Percentiles rank a stretch among this genome's conserved stretches.
Conservation (phyloP, 92 coral and sea anemone genomes). For the Porites evermanni region DNA sequence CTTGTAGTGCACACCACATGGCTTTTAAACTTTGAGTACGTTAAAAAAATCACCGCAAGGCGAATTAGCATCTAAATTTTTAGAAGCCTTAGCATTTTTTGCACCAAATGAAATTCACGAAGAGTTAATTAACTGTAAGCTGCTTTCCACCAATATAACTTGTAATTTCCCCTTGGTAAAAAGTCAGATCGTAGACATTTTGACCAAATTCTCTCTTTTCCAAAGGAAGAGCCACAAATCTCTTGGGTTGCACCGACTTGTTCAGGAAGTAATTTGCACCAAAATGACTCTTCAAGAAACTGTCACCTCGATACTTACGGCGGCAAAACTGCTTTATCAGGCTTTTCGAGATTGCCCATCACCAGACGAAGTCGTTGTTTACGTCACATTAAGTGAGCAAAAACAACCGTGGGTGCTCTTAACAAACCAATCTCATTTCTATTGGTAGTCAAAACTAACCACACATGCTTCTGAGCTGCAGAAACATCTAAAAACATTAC, state of each 20-base stretch:
- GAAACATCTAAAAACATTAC: slow-evolving; percentile 32
- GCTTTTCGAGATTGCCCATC: slow-evolving; percentile 60
- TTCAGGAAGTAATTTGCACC: slow-evolving; percentile 13
- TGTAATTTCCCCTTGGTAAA: no score
- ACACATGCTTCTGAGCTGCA: slow-evolving; percentile 58
- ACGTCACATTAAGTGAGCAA: no score
- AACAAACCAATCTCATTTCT: slow-evolving; percentile 53
- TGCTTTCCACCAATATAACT: no score
- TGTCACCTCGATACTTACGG: slow-evolving; percentile 46
- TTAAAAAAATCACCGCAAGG: slow-evolving; percentile 39
- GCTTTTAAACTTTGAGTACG: slow-evolving; percentile 49
- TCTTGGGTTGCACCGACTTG: slow-evolving; percentile 65
- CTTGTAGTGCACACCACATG: slow-evolving; percentile 76
- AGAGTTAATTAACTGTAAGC: slow-evolving; percentile 72
- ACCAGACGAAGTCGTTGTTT: slow-evolving; percentile 21
- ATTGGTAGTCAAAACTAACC: slow-evolving; percentile 69
- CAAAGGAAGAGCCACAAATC: slow-evolving; percentile 52
- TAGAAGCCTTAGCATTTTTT: slow-evolving; percentile 77
- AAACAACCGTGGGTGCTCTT: slow-evolving; percentile 41
- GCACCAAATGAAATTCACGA: slow-evolving; percentile 72
- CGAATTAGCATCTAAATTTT: slow-evolving; percentile 46
- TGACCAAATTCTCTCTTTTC: slow-evolving; percentile 86
- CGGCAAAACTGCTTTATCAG: slow-evolving; percentile 57
- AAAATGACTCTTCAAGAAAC: slow-evolving; percentile 25
- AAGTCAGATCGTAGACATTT: slow-evolving; percentile 55